Evolutionary conservation across 2,888 invertebrate genomes (phyloP), one percentile per base, ranked within the genome.

Genomic region (Eristalis intricaria): DNA sequence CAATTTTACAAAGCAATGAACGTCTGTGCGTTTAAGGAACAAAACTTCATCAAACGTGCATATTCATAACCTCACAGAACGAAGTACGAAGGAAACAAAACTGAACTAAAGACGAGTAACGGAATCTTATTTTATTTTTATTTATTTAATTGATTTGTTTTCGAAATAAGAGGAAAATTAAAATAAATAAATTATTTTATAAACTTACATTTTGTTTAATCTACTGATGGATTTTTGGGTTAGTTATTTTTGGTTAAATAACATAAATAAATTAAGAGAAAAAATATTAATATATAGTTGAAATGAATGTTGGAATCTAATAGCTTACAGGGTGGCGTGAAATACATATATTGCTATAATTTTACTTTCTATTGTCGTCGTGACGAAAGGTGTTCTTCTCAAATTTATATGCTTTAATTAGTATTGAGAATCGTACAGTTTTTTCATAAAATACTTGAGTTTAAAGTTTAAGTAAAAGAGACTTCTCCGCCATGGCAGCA

Each of bases 161-260:
- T 50, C 50, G 10, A 50, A 50, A 50, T 56, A 83, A 73, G 58
- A 63, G 35, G 58, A 38, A 79, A 68, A 74, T 11, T 29, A 73
- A 35, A 40, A 32, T 61, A 70, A 77, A 74, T 65, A 22, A 69
- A 40, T 35, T 13, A 43, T 79, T 78, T 81, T 77, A 80, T 84
- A 87, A 87, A 87, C 87, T 87, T 87, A 87, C 87, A 87, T 87
- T 87, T 87, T 87, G 80, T 87, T 87, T 87, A 87, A 87, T 84
- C 87, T 87, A 87, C 87, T 87, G 87, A 87, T 79, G 87, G 80
- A 71, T 82, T 69, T 26, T 50, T 76, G 82, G 86, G 73, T 87
- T 84, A 84, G 87, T 87, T 78, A 71, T 76, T 68, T 35, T 73
- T 80, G 60, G 56, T 82, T 65, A 50, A 86, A 75, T 75, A 86